Conservation (phyloP, 2,113 vertebrate species). For the Oncorhynchus tshawytscha region DNA sequence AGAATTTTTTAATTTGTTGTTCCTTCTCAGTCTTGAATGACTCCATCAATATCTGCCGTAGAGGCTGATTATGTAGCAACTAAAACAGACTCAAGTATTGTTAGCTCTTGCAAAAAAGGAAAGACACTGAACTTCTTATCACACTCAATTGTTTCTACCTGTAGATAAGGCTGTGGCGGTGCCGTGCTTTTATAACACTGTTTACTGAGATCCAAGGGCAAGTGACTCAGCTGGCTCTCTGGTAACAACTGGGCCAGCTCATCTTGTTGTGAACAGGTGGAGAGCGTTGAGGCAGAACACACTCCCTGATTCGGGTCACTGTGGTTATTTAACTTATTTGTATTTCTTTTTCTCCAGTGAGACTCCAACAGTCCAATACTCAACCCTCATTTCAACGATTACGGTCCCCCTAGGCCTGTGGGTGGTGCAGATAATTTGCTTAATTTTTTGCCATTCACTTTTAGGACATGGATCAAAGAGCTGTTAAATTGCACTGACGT, state of each 20-base stretch:
- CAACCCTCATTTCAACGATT: slow-evolving; percentile 55
- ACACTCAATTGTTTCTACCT: slow-evolving; percentile 32
- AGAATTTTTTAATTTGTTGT: too few relatives aligned
- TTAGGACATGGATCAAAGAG: slow-evolving; percentile 75
- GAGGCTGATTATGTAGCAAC: too few relatives aligned
- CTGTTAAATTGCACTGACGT: slow-evolving; percentile 74
- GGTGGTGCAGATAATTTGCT: slow-evolving; percentile 75
- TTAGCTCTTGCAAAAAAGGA: slow-evolving; percentile 15
- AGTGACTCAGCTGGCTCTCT: slow-evolving; percentile 2
- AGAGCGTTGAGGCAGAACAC: slow-evolving; percentile 27
- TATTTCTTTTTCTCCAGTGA: slow-evolving; percentile 17
- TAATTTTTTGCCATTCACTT: slow-evolving; percentile 77
- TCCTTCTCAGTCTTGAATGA: too few relatives aligned
- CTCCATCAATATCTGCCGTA: too few relatives aligned
- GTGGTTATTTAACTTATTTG: slow-evolving; percentile 16
- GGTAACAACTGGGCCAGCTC: slow-evolving; percentile 16
- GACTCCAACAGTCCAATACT: slow-evolving; percentile 38
- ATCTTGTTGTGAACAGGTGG: slow-evolving; percentile 21
- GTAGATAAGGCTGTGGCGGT: slow-evolving; percentile 24
- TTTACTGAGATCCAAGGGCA: slow-evolving; percentile 9
- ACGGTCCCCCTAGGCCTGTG: slow-evolving; percentile 59
- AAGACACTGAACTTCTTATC: slow-evolving; percentile 25
- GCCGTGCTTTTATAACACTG: slow-evolving; percentile 27
- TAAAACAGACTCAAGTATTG: slow-evolving; percentile 13
- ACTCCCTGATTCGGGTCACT: slow-evolving; percentile 39